Base-by-base conservation (phyloP, 2,888 invertebrate genomes). In the Apomyelois bistriatella region DNA sequence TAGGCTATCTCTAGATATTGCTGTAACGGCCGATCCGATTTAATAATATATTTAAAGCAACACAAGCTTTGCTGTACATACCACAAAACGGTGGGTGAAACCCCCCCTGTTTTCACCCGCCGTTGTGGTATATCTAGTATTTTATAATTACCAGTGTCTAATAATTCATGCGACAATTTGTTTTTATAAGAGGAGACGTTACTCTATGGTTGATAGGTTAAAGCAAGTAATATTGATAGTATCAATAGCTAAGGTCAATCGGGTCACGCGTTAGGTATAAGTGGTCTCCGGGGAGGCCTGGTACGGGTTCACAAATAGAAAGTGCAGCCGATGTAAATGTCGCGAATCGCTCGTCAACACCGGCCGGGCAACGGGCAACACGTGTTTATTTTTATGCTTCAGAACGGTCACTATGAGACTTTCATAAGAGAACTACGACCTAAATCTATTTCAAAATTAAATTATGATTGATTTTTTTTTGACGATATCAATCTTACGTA, bases 261-360 rank as follows among this genome's bases (percentile, higher is more conserved):
- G 51, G 53, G 48, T 57, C 41, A 41, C 42, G 32, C 41, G 52
- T 43, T 49, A n/a, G n/a, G n/a, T n/a, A 51, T 41, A 37, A 57
- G 48, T 52, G 56, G 56, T 58, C 58, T 54, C 60, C 62, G 54
- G 55, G 64, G 65, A 70, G 71, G 72, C 67, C 72, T 66, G 69
- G 66, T 67, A 65, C 60, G 55, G 59, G 64, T 64, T 79, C 79
- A 66, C 66, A 86, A 87, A 87, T 86, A 86, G 85, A 82, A 79
- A 82, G 76, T 85, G 85, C 84, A 85, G 62, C 71, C 70, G 73
- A 66, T 82, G 73, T 78, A 85, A 85, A 87, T 85, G 85, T 84
- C 85, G 78, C 75, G 74, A 67, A 67, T 72, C 68, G 69, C 55
- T 53, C 51, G 54, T 57, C 58, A 37, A 57, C 62, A 55, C 58